These are phyloP conservation scores for Micoletzkya japonica DNA, from an alignment of 2,888 invertebrate species.

Conservation along the genomic window DNA sequence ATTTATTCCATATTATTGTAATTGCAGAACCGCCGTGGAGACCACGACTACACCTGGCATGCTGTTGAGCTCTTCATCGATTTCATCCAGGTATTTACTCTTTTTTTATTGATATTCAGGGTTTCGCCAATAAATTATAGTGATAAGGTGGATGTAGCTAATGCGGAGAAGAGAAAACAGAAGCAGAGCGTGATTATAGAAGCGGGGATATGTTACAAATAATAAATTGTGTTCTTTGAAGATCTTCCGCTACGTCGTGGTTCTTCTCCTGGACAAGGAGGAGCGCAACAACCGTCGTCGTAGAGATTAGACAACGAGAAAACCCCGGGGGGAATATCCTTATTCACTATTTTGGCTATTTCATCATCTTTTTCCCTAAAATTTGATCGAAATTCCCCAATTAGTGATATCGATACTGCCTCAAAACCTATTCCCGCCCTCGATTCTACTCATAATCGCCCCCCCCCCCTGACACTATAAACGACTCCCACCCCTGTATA, in stretches of 20 bases:
- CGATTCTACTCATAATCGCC: background rate
- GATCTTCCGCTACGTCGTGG: constrained; percentile 29
- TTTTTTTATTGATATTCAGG: background rate
- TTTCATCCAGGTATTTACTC: constrained; percentile 81
- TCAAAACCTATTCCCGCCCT: background rate
- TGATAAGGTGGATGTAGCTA: background rate
- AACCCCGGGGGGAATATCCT: background rate
- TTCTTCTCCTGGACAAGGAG: constrained; percentile 20
- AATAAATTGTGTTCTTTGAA: background rate
- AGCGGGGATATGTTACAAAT: background rate
- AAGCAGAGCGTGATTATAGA: too few relatives aligned
- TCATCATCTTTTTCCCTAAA: background rate
- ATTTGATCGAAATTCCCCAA: background rate
- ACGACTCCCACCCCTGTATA: background rate
- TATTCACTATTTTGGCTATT: constrained; percentile 7
- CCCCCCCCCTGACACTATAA: background rate
- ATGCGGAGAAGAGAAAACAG: too few relatives aligned
- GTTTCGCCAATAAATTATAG: background rate
- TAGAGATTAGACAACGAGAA: constrained; percentile 1
- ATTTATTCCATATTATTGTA: too few relatives aligned
- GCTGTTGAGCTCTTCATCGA: constrained; percentile 88
- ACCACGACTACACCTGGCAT: constrained; percentile 82
- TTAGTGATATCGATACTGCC: too few relatives aligned
- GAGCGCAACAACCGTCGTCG: constrained; percentile 28
- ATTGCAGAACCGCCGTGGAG: constrained; percentile 71